Evolutionary conservation across 2,797 vertebrate genomes (phyloP), one percentile per base, ranked within the genome.

Genomic region (Artibeus lituratus): DNA sequence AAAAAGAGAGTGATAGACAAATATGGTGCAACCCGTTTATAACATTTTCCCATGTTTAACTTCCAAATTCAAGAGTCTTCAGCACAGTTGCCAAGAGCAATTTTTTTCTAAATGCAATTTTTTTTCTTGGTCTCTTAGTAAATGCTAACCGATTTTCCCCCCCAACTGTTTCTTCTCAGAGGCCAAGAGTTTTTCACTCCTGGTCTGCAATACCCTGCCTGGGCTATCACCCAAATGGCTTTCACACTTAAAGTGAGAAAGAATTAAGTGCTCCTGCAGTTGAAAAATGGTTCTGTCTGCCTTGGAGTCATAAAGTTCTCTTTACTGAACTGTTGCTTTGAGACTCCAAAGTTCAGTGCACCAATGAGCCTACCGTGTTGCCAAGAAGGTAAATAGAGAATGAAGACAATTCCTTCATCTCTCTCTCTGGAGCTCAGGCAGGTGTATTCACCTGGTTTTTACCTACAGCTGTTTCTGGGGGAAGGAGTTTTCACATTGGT

Each of bases 41-140:
- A 97, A 97, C 97, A 97, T 98, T 97, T 97, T 85, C 94, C 95
- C 94, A 96, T 97, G 97, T 97, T 98, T 97, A 97, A 97, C 96
- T 97, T 98, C 97, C 97, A 98, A 97, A 98, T 95, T 91, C 65
- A 49, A 97, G 94, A 94, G 84, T 97, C 94, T 97, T 85, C 87
- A 94, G 92, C 73, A 35, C 7, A n/a, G 89, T 91, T 97, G 96
- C 96, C 97, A 97, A 87, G 84, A 95, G 72, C 76, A 82, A 77
- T 95, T 97, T 97, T 97, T 96, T 95, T 74, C 95, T 95, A 97
- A 95, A 95, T 86, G 88, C 57, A 97, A 55, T 83, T 55, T 35
- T 92, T 76, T 90, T 65, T 32, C 92, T 96, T 95, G 73, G 93
- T 96, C 92, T 95, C 95, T 95, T 92, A 67, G 94, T 96, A 97